A percentile compares a stretch with the other conserved stretches of the same genome.
Evolutionary conservation across 2,888 invertebrate genomes (phyloP).

Genomic region (Heteromurus nitidus): DNA sequence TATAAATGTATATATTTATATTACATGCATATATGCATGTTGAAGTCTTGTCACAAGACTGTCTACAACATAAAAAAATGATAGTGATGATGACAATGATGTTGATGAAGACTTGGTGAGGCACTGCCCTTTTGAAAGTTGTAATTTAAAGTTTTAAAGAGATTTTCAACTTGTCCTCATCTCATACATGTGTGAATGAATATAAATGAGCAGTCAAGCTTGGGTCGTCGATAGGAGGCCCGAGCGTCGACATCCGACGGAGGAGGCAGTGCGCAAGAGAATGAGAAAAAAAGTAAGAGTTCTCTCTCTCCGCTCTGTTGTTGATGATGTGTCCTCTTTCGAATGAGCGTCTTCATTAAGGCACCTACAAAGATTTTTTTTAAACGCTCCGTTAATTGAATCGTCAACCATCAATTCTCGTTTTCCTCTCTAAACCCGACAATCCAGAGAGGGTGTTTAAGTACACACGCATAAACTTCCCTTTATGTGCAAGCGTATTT

Average conservation of each 20-base stretch:
- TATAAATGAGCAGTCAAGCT: constrained; percentile 34
- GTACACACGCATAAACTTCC: too few relatives aligned
- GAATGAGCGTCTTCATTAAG: constrained; percentile 55
- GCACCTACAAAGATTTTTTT: constrained; percentile 36
- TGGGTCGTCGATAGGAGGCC: constrained; percentile 9
- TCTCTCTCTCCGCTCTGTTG: background rate
- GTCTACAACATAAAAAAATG: background rate
- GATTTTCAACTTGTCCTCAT: constrained; percentile 40
- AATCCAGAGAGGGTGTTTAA: too few relatives aligned
- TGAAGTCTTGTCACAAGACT: too few relatives aligned
- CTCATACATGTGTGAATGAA: constrained; percentile 36
- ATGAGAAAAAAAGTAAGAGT: constrained; percentile 36
- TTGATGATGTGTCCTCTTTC: constrained; percentile 17
- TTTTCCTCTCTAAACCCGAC: constrained; percentile 16
- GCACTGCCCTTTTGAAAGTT: constrained; percentile 62
- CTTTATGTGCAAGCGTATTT: too few relatives aligned
- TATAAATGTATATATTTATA: too few relatives aligned
- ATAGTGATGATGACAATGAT: constrained; percentile 18
- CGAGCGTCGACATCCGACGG: background rate
- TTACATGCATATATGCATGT: too few relatives aligned
- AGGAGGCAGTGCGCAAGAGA: background rate
- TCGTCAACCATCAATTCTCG: constrained; percentile 41
- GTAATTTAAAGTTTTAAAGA: constrained; percentile 58
- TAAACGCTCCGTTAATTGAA: constrained; percentile 50
- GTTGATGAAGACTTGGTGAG: constrained; percentile 28